Conservation (phyloP, 1,140 invertebrate genomes). For the Onthophagus taurus region DNA sequence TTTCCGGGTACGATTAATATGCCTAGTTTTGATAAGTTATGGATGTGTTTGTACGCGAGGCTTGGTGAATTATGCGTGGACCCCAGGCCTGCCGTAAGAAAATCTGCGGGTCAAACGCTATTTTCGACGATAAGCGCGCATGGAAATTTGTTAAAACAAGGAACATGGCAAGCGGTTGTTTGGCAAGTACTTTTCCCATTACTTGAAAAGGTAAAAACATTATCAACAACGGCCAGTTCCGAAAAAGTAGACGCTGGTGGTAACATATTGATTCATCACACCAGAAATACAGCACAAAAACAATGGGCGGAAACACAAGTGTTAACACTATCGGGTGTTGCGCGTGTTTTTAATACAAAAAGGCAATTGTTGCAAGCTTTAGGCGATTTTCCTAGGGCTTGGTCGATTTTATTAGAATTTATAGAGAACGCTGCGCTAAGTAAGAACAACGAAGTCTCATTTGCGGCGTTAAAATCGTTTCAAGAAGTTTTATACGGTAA, state of each 20-base stretch:
- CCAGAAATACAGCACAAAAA: conserved; percentile 96
- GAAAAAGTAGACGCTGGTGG: conserved; percentile 79
- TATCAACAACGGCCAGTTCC: conserved; percentile 85
- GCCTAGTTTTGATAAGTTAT: conserved; percentile 84
- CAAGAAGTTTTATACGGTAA: conserved; percentile 79
- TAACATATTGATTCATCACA: conserved; percentile 97
- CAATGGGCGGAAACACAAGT: conserved; percentile 96
- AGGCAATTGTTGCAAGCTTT: conserved; percentile 72
- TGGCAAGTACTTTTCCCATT: conserved; percentile 94
- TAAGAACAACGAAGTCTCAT: conserved; percentile 89
- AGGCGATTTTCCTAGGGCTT: conserved; percentile 86
- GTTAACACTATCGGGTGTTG: conserved; percentile 52
- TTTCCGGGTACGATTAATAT: conserved; percentile 75
- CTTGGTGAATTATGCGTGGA: conserved; percentile 92
- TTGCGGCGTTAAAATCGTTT: conserved; percentile 90
- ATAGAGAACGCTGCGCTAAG: conserved; percentile 86
- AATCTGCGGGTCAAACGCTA: conserved; percentile 96
- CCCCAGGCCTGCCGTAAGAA: conserved; percentile 85
- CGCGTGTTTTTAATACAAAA: conserved; percentile 78
- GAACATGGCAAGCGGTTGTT: conserved; percentile 83
- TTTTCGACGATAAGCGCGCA: conserved; percentile 97
- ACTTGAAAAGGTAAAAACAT: conserved; percentile 81
- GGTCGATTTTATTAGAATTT: conserved; percentile 85
- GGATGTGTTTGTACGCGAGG: conserved; percentile 90
- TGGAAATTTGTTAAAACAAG: conserved; percentile 73